phyloP scores from a whole-genome alignment of 1,140 invertebrate species.

The Oppia nitens region DNA sequence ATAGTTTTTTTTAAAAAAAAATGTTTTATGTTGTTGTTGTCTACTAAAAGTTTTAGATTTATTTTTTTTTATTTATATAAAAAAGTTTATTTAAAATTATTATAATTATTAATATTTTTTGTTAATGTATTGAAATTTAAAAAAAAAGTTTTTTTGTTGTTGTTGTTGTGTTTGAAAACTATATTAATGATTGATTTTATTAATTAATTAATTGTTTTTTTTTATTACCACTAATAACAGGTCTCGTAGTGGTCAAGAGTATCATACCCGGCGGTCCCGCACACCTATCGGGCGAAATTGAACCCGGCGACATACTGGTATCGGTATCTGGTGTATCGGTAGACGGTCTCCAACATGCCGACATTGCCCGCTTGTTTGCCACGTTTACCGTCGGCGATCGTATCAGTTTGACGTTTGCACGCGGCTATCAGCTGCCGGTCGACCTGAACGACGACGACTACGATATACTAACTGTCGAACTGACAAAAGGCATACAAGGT shows the following conservation, averaged over 20 bases:
- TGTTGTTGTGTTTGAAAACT: too few relatives aligned
- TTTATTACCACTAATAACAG: too few relatives aligned
- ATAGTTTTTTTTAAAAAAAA: too few relatives aligned
- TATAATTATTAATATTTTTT: too few relatives aligned
- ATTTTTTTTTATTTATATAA: too few relatives aligned
- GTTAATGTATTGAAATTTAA: too few relatives aligned
- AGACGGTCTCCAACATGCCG: conserved; percentile 35
- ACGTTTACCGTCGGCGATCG: conserved; percentile 17
- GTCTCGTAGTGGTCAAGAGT: conserved; percentile 53
- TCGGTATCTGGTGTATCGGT: conserved; percentile 86
- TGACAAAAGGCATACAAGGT: conserved; percentile 14
- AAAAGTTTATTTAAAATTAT: too few relatives aligned
- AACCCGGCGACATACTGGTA: conserved; percentile 66
- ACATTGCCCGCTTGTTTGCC: conserved; percentile 17
- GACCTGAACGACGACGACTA: conserved; percentile 14
- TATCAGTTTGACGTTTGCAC: conserved; percentile 18
- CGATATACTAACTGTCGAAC: conserved; percentile 12
- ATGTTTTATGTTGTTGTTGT: too few relatives aligned
- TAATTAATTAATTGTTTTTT: conserved; percentile 53
- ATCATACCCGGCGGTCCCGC: conserved; percentile 92
- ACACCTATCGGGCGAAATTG: conserved; percentile 71
- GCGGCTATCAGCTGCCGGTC: conserved; percentile 15
- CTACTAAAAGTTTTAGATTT: too few relatives aligned
- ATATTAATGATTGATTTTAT: too few relatives aligned
- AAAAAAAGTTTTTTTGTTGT: too few relatives aligned